phyloP scores from a whole-genome alignment of 1,140 invertebrate species.

The Cylas formicarius region DNA sequence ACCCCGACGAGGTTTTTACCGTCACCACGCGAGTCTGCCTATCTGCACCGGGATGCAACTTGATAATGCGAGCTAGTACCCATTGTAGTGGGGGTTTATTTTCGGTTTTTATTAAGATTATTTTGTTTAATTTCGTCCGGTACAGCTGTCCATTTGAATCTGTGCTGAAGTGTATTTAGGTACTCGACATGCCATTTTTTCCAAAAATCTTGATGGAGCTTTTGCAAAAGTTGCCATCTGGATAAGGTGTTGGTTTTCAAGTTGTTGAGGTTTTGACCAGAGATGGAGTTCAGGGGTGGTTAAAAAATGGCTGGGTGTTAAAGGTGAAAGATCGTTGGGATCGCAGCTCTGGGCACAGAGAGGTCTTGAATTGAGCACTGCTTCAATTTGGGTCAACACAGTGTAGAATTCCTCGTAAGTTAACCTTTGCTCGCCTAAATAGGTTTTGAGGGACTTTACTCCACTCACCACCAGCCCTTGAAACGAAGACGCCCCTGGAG shows the following conservation, averaged over 20 bases:
- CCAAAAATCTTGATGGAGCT: slow-evolving; percentile 26
- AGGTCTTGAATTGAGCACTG: slow-evolving; percentile 1
- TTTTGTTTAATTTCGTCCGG: slow-evolving; percentile 15
- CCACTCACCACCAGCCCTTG: not conserved
- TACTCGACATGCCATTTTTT: slow-evolving; percentile 29
- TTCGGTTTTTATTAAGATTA: slow-evolving; percentile 37
- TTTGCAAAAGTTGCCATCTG: too few species aligned
- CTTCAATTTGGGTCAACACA: too few species aligned
- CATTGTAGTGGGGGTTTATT: slow-evolving; percentile 30
- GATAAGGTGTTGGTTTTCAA: slow-evolving; percentile 28
- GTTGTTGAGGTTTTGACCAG: slow-evolving; percentile 5
- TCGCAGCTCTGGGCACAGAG: slow-evolving; percentile 19
- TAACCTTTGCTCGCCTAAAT: too few species aligned
- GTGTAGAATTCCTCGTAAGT: too few species aligned
- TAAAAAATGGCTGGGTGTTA: slow-evolving; percentile 26
- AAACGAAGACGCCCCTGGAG: too few species aligned
- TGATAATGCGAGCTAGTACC: slow-evolving; percentile 18
- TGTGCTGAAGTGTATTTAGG: slow-evolving; percentile 15
- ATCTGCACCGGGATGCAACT: slow-evolving; percentile 22
- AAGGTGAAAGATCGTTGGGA: slow-evolving; percentile 25
- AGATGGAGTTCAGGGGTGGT: slow-evolving; percentile 27
- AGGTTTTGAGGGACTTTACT: slow-evolving; percentile 2
- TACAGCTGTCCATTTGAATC: slow-evolving; percentile 4
- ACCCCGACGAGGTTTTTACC: slow-evolving; percentile 23
- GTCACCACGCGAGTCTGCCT: slow-evolving; percentile 17